Evolutionary conservation across 1,140 invertebrate genomes (phyloP).

Genomic region (Capitella teleta): DNA sequence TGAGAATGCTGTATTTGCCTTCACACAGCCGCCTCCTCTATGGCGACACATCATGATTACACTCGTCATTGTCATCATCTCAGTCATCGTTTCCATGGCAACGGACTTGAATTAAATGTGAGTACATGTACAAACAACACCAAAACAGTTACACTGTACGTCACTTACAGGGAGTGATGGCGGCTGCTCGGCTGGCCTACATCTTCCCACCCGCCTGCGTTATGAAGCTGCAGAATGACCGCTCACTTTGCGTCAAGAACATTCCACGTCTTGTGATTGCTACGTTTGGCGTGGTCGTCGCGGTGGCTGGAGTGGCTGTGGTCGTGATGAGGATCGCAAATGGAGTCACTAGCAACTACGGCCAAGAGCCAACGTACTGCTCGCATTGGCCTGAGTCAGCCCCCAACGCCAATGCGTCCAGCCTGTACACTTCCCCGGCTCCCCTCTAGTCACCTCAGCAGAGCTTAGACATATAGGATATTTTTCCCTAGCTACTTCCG

Average conservation of each 20-base stretch:
- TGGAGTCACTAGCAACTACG: conserved; percentile 52
- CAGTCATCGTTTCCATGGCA: conserved; percentile 67
- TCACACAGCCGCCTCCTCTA: conserved; percentile 45
- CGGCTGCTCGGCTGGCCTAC: conserved; percentile 73
- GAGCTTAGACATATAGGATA: too few species aligned
- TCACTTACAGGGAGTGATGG: conserved; percentile 58
- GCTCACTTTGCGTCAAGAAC: conserved; percentile 56
- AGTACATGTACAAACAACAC: conserved; percentile 23
- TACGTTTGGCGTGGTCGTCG: conserved; percentile 60
- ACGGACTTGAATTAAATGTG: conserved; percentile 79
- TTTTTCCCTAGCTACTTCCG: too few species aligned
- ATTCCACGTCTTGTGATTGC: conserved; percentile 59
- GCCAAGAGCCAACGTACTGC: conserved; percentile 53
- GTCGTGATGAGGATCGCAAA: conserved; percentile 32
- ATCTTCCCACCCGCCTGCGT: conserved; percentile 71
- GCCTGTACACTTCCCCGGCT: too few species aligned
- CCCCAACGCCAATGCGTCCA: too few species aligned
- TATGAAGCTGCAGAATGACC: conserved; percentile 62
- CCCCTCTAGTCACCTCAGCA: too few species aligned
- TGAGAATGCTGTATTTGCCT: conserved; percentile 40
- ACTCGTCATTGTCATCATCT: conserved; percentile 55
- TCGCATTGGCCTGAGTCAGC: too few species aligned
- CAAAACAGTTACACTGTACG: background rate
- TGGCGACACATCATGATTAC: conserved; percentile 57
- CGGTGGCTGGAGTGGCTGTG: conserved; percentile 50